These are phyloP conservation scores for Cenopis cana DNA, from an alignment of 2,888 invertebrate species.

Conservation along the genomic window DNA sequence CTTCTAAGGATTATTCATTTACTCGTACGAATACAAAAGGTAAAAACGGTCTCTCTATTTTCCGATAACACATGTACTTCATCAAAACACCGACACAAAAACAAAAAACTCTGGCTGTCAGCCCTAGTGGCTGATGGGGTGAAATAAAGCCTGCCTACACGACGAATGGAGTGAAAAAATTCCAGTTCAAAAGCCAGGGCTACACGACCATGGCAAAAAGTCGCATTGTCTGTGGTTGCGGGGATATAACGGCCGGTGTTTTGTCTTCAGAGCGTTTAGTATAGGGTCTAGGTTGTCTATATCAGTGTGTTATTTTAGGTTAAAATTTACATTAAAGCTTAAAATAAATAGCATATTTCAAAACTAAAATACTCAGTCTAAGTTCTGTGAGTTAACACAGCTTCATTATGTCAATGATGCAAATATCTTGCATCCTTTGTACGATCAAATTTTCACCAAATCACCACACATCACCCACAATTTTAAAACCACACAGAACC, in stretches of 20 bases:
- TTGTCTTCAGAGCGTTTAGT: slow-evolving; percentile 34
- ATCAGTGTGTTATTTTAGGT: neutral
- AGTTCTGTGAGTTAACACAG: neutral
- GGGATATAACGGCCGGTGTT: slow-evolving; percentile 51
- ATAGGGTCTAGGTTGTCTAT: slow-evolving; percentile 46
- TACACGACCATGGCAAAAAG: slow-evolving; percentile 67
- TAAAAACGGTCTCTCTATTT: slow-evolving; percentile 3
- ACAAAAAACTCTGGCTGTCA: slow-evolving; percentile 50
- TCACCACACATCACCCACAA: slow-evolving; percentile 13
- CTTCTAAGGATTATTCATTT: neutral
- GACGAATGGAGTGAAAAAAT: slow-evolving; percentile 81
- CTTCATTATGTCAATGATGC: neutral
- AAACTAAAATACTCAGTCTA: neutral
- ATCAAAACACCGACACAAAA: slow-evolving; percentile 4
- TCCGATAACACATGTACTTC: slow-evolving; percentile 13
- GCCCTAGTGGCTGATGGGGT: slow-evolving; percentile 69
- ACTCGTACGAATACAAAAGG: neutral
- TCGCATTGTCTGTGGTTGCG: slow-evolving; percentile 71
- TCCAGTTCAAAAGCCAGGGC: slow-evolving; percentile 80
- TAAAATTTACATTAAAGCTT: neutral
- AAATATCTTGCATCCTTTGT: neutral
- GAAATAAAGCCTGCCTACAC: slow-evolving; percentile 69
- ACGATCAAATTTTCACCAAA: neutral
- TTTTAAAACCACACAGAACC: slow-evolving; percentile 34
- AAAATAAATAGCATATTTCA: neutral